Evolutionary conservation across 1,140 invertebrate genomes (phyloP).

Genomic region (Zaprionus lachaisei): DNA sequence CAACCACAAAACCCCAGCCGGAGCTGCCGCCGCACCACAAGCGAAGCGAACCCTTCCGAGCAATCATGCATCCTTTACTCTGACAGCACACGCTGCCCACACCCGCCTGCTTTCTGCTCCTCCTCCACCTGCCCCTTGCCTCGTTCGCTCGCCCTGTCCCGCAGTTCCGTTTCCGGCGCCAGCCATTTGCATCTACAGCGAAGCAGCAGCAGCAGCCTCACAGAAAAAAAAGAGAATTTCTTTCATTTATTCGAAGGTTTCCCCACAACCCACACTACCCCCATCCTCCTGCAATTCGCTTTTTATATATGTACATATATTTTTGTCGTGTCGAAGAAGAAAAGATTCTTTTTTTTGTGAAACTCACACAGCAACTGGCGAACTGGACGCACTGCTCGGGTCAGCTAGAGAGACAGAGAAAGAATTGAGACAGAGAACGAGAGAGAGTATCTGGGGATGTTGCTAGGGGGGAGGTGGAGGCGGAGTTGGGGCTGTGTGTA

Average conservation of each 20-base stretch:
- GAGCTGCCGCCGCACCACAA: slow-evolving; percentile 20
- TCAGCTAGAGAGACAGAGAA: slow-evolving; percentile 14
- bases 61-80: slow-evolving; percentile 77
- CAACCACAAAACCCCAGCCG: slow-evolving; percentile 60
- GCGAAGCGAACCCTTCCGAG: slow-evolving; percentile 44
- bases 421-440: neutral
- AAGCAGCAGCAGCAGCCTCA: neutral
- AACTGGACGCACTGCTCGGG: slow-evolving; percentile 50
- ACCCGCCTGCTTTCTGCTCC: neutral
- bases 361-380: slow-evolving; percentile 52
- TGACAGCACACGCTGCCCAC: slow-evolving; percentile 38
- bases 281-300: neutral
- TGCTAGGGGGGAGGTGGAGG: neutral
- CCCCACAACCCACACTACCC: neutral
- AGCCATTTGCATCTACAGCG: slow-evolving; percentile 76
- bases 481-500: slow-evolving; percentile 28
- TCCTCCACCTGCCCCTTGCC: no score
- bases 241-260: slow-evolving; percentile 78
- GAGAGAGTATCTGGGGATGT: neutral
- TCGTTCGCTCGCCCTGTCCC: slow-evolving; percentile 17
- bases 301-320: slow-evolving; percentile 36
- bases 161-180: slow-evolving; percentile 80
- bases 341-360: slow-evolving; percentile 61
- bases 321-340: slow-evolving; percentile 70
- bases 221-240: slow-evolving; percentile 44